A percentile compares a stretch with the other conserved stretches of the same genome.
These are phyloP conservation scores for Coryphaenoides rupestris DNA, from an alignment of 2,113 vertebrate species.

Conservation along the genomic window DNA sequence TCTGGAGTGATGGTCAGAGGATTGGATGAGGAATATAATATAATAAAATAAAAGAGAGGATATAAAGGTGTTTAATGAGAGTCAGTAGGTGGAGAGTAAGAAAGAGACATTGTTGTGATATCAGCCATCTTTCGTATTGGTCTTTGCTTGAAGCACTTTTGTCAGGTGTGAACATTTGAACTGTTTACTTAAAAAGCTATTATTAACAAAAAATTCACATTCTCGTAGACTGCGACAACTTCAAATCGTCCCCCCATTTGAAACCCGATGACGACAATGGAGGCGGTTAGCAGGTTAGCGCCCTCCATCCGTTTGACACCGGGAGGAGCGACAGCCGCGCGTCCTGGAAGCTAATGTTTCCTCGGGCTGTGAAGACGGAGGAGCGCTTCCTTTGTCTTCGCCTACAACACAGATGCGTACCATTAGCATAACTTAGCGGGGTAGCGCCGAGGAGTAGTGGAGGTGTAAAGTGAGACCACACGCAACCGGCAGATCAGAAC, in stretches of 20 bases:
- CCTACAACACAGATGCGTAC: slow-evolving; percentile 62
- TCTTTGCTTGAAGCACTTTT: no score
- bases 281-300: background rate
- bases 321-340: slow-evolving; percentile 44
- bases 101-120: background rate
- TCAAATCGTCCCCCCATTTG: no score
- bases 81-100: background rate
- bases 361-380: slow-evolving; percentile 54
- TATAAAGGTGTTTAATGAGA: background rate
- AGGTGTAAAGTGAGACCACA: slow-evolving; percentile 71
- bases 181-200: no score
- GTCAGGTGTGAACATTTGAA: no score
- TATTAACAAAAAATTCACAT: background rate
- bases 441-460: slow-evolving; percentile 49
- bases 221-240: background rate
- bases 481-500: slow-evolving; percentile 52
- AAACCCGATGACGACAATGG: background rate
- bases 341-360: slow-evolving; percentile 50
- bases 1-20: background rate
- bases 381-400: slow-evolving; percentile 62
- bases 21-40: background rate
- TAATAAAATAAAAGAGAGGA: background rate
- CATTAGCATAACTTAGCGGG: slow-evolving; percentile 73
- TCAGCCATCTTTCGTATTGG: no score
- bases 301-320: slow-evolving; percentile 25